Percentiles rank a stretch among this genome's conserved stretches.
phyloP scores from a whole-genome alignment of 2,888 invertebrate genomes.

The Hypomecis atomaria region DNA sequence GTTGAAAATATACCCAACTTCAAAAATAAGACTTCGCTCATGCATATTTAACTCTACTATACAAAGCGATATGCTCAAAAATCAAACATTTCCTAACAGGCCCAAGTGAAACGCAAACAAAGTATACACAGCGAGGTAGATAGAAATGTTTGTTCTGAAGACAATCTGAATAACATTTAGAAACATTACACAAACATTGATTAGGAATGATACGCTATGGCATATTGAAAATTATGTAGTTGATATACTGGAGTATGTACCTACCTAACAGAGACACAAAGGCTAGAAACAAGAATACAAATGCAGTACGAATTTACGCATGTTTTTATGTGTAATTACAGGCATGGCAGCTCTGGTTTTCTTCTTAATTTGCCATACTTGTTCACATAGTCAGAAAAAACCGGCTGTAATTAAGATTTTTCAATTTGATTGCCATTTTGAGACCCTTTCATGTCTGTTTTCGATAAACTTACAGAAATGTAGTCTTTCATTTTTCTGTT shows the following conservation, averaged over 20 bases:
- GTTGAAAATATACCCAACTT: conserved; percentile 20
- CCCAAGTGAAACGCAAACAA: conserved; percentile 58
- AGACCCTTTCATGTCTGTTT: too few relatives aligned
- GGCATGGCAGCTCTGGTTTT: too few relatives aligned
- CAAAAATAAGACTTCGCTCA: conserved; percentile 42
- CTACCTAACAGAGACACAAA: conserved; percentile 38
- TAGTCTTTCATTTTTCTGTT: too few relatives aligned
- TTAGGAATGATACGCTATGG: conserved; percentile 55
- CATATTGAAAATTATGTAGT: conserved; percentile 38
- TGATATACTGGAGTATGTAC: conserved; percentile 37
- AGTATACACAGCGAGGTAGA: conserved; percentile 68
- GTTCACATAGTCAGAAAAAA: too few relatives aligned
- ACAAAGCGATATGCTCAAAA: conserved; percentile 46
- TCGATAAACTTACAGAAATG: too few relatives aligned
- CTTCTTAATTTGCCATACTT: too few relatives aligned
- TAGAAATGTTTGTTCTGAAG: conserved; percentile 61
- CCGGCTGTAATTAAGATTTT: too few relatives aligned
- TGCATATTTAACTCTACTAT: conserved; percentile 51
- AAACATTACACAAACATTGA: conserved; percentile 34
- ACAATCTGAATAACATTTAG: conserved; percentile 41
- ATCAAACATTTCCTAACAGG: conserved; percentile 47
- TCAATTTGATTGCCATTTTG: too few relatives aligned
- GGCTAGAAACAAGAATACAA: conserved; percentile 14
- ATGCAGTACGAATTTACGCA: conserved; percentile 5
- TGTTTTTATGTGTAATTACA: too few relatives aligned